Base-by-base conservation (phyloP, 2,797 vertebrate genomes). In the Liparis tanakae region DNA sequence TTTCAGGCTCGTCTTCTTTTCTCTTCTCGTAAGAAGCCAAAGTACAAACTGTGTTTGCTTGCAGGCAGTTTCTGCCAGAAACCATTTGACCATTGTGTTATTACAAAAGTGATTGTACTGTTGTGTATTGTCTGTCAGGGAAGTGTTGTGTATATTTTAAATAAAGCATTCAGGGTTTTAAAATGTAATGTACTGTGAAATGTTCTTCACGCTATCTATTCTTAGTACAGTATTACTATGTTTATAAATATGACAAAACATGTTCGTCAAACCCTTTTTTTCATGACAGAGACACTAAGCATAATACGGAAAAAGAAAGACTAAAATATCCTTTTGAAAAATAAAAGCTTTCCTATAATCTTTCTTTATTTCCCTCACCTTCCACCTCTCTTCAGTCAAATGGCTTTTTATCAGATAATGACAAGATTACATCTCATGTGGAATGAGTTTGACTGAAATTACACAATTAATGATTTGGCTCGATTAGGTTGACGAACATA, bases 91-190 rank as follows among this genome's bases (percentile, higher is more conserved):
- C 90, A 88, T 92, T 93, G 89, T 94, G 85, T 93, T 91, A 85
- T 80, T 92, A 88, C 72, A 88, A 87, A 84, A 92, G 92, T 94
- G 90, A 92, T 93, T 94, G 93, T 94, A 92, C 81, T 88, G 89
- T 94, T 92, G 81, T 88, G 91, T 94, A 91, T 89, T 81, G 87
- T 92, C 77, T 92, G 92, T 94, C 92, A 89, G 88, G 91, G 85
- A 92, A 88, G 84, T 93, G 89, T 91, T 89, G 87, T 84, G 92
- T 94, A 92, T 91, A 93, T 92, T 94, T 94, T 92, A 89, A 95
- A 95, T 95, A 95, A 95, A 95, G 88, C 84, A 92, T 93, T 94
- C 90, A 93, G 93, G 93, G 92, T 92, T 94, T 94, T 91, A 91
- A 93, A 90, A 76, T 60, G 41, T 15, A 10, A 33, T 37, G 30